Base-by-base conservation (phyloP, 2,797 vertebrate genomes). In the Poecilia velifera region DNA sequence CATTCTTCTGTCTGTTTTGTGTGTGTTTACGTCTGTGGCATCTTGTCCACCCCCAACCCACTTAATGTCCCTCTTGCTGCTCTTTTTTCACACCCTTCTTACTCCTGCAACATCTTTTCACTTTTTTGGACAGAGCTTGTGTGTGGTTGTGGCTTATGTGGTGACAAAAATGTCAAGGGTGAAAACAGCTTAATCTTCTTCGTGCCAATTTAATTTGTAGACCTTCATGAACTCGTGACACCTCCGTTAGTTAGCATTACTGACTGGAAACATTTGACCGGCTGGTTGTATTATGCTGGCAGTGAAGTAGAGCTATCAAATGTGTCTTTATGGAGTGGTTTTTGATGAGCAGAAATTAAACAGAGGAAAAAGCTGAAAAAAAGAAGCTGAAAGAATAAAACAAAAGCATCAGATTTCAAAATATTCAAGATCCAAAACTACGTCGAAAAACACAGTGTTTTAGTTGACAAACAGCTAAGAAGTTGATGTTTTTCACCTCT, bases 201-300 rank as follows among this genome's bases (percentile, higher is more conserved):
- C 80, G 62, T 88, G 79, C 88, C 80, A 73, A 77, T 92, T 93
- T 93, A 92, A 94, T 92, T 79, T 43, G 36, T 3, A 41, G 36
- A 68, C 43, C 4, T 72, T 85, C 77, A 34, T 8, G 88, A 92
- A 92, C 91, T 90, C 87, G 85, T 91, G 83, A 91, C 78, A 83
- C 77, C 81, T 87, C 81, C 73, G 79, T 85, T 84, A 76, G 85
- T 76, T 45, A 71, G 83, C 79, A 76, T 89, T 91, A 89, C 87
- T 87, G 82, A 84, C 83, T 80, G 20, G 79, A 75, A 89, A 86
- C 89, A 85, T 77, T 88, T 91, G 92, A 93, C 90, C 86, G 78
- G 53, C 72, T 72, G 73, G 74, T 72, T 46, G 13, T 28, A 4
- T 28, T 45, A 12, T 28, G 28, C 25, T n/a, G n/a, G 25, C 25